Percentiles rank a stretch among this genome's conserved stretches.
Evolutionary conservation across 2,113 vertebrate genomes (phyloP).

Genomic region (Dicentrarchus labrax): DNA sequence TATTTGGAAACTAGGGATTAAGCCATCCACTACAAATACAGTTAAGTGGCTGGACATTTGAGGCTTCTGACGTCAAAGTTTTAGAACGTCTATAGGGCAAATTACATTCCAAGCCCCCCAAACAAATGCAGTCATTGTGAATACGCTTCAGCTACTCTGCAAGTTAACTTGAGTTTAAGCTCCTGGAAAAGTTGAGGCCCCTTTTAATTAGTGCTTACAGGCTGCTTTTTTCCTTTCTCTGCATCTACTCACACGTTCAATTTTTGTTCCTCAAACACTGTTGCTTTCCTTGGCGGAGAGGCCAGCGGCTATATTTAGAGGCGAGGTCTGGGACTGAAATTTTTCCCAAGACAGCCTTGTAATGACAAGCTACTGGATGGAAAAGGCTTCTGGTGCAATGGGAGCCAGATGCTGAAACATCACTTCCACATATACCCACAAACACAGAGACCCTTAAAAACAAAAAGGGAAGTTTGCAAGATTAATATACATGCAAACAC

Average conservation of each 20-base stretch:
- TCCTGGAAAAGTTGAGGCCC: conserved; percentile 32
- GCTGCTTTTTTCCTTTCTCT: background rate
- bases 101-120: conserved; percentile 6
- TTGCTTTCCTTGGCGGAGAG: conserved; percentile 53
- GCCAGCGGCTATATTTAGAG: conserved; percentile 67
- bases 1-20: background rate
- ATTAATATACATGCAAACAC: conserved; percentile 1
- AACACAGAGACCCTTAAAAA: background rate
- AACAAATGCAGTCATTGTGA: conserved; percentile 20
- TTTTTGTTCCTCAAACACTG: conserved; percentile 50
- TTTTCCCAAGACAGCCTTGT: conserved; percentile 41
- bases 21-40: background rate
- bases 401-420: conserved; percentile 42
- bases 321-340: conserved; percentile 20
- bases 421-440: background rate
- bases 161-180: conserved; percentile 20
- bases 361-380: conserved; percentile 65
- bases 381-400: conserved; percentile 46
- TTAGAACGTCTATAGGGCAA: conserved; percentile 10
- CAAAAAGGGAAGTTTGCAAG: background rate
- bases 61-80: background rate
- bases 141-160: background rate
- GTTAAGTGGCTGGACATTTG: conserved; percentile 7
- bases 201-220: conserved; percentile 41
- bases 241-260: background rate